These are phyloP conservation scores for Cenopis cana DNA, from an alignment of 2,888 invertebrate genomes.

Conservation along the genomic window DNA sequence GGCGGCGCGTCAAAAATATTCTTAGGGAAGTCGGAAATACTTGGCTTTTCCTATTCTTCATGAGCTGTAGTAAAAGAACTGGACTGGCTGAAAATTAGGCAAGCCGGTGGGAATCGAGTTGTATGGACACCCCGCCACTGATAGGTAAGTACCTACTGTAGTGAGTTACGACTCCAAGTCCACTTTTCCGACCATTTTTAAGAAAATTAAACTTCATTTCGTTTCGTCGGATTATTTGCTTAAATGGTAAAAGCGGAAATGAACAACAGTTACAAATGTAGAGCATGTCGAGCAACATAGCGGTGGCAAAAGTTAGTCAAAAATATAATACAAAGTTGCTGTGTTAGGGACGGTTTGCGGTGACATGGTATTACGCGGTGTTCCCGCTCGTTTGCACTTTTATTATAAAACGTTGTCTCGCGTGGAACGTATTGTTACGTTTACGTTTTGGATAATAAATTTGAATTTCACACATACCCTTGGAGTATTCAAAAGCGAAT, in stretches of 20 bases:
- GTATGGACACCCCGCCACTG: no score
- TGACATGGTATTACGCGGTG: slow-evolving; percentile 28
- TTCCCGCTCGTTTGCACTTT: slow-evolving; percentile 28
- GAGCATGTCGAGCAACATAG: slow-evolving; percentile 15
- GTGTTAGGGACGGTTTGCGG: slow-evolving; percentile 26
- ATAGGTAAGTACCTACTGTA: no score
- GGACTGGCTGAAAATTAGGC: no score
- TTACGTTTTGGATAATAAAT: slow-evolving; percentile 25
- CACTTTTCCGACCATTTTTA: not conserved
- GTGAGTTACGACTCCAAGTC: no score
- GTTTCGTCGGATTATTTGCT: slow-evolving; percentile 5
- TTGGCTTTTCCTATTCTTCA: no score
- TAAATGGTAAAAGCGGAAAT: slow-evolving; percentile 20
- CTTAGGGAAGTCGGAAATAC: no score
- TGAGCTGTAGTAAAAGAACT: no score
- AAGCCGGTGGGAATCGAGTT: no score
- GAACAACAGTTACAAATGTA: slow-evolving; percentile 33
- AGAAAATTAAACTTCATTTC: slow-evolving; percentile 20
- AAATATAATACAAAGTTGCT: slow-evolving; percentile 37
- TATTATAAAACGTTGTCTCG: slow-evolving; percentile 19
- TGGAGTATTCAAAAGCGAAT: not conserved
- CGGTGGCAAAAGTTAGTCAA: slow-evolving; percentile 37
- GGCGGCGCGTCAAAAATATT: no score
- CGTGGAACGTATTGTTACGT: slow-evolving; percentile 1
- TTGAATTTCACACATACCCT: slow-evolving; percentile 4